Percentiles rank a stretch among this genome's conserved stretches.
These are phyloP conservation scores for Cyclophora albipunctata DNA, from an alignment of 2,888 invertebrate genomes.

Conservation along the genomic window DNA sequence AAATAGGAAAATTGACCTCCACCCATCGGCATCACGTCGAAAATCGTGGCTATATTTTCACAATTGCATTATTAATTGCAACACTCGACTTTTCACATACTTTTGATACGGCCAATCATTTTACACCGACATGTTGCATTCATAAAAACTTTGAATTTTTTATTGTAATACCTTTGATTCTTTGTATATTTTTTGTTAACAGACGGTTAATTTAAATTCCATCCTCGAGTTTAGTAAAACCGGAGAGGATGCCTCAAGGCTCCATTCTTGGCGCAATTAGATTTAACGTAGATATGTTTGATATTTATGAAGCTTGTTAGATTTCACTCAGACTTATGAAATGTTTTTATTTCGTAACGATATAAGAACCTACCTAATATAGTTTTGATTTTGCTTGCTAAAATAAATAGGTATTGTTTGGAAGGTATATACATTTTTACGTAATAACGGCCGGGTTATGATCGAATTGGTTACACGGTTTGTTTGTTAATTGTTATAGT, in stretches of 20 bases:
- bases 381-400: no score
- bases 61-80: slow-evolving; percentile 19
- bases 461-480: no score
- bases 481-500: no score
- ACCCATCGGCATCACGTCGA: slow-evolving; percentile 10
- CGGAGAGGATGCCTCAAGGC: slow-evolving; percentile 14
- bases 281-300: slow-evolving; percentile 3
- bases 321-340: no score
- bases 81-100: slow-evolving; percentile 18
- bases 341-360: no score
- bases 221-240: slow-evolving; percentile 9
- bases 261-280: slow-evolving; percentile 7
- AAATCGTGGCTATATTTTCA: slow-evolving; percentile 17
- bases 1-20: slow-evolving; percentile 26
- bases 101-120: slow-evolving; percentile 15
- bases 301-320: no score
- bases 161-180: slow-evolving; percentile 9
- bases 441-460: no score
- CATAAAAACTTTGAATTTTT: slow-evolving; percentile 1
- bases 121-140: slow-evolving; percentile 3
- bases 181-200: slow-evolving; percentile 8
- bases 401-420: no score
- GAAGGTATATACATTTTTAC: no score
- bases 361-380: no score
- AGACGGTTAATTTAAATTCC: slow-evolving; percentile 14